Base-by-base conservation (phyloP, 2,888 invertebrate genomes). In the Agonum fuliginosum region DNA sequence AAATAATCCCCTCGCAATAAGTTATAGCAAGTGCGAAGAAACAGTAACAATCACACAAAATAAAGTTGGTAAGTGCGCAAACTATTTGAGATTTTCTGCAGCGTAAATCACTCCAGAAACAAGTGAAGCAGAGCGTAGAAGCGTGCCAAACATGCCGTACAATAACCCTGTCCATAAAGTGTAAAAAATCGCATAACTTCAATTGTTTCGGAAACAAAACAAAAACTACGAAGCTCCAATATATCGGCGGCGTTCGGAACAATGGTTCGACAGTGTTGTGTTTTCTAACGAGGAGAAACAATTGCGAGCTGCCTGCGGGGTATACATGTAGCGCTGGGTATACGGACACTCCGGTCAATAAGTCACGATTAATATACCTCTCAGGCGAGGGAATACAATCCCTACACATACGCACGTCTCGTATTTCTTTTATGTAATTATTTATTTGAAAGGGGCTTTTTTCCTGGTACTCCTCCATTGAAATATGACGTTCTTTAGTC, bases 131-230 rank as follows among this genome's bases (percentile, higher is more conserved):
- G 41, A 3, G 6, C n/a, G 41, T 3, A 41, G 46, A 8, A 46
- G 46, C 54, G 58, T 62, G 58, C 58, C 58, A 62, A 62, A 30
- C 30, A 14, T 27, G 22, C 24, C 10, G 58, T 62, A 30, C 58
- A 62, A 62, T 62, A 62, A 62, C 58, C 58, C 30, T 14, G 58
- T 17, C 46, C 46, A 46, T 46, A 46, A 46, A 46, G 46, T 46
- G 46, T 62, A 62, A 62, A 54, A 62, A 62, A 62, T 62, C 58
- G 27, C 58, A 62, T 62, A 62, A 62, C 58, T 62, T 62, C 58
- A 62, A 62, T 62, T 62, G 58, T 62, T 62, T 62, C 17, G 58
- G 27, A 62, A 30, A 27, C 12, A 62, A 62, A 62, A 62, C 30
- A 27, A 46, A 46, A 46, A 46, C 46, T 46, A 17, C 46, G 2